A percentile compares a stretch with the other conserved stretches of the same genome.
These are phyloP conservation scores for Drosophila nigricruria DNA, from an alignment of 2,888 invertebrate genomes.

Conservation along the genomic window DNA sequence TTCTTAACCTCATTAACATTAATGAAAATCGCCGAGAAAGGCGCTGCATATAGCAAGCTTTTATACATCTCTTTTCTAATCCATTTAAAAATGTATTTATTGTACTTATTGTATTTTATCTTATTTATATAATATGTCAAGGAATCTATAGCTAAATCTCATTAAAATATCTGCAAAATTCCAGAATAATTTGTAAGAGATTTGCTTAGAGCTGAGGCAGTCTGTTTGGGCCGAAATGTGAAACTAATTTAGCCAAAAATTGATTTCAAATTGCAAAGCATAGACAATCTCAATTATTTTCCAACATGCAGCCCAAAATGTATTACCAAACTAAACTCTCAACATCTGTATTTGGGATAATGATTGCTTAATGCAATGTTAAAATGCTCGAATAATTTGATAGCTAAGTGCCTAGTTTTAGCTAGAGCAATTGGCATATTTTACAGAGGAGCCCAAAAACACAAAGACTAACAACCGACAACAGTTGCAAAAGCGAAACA, in stretches of 20 bases:
- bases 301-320: background rate
- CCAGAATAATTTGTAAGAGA: background rate
- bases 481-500: constrained; percentile 47
- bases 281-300: constrained; percentile 5
- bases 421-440: constrained; percentile 18
- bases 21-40: constrained; percentile 10
- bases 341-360: constrained; percentile 7
- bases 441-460: constrained; percentile 12
- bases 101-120: background rate
- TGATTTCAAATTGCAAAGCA: background rate
- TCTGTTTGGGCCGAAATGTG: background rate
- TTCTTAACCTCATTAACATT: background rate
- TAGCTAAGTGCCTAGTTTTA: constrained; percentile 29
- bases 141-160: background rate
- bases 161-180: background rate
- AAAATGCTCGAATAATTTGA: constrained; percentile 8
- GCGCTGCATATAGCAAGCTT: background rate
- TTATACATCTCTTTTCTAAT: background rate
- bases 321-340: background rate
- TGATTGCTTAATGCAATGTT: constrained; percentile 12
- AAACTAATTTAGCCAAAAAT: constrained; percentile 1
- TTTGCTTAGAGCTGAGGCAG: background rate
- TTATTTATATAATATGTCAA: background rate
- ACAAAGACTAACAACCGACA: constrained; percentile 25
- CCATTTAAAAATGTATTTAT: background rate